Base-by-base conservation (phyloP, 1,140 invertebrate genomes). In the Magallana angulata region DNA sequence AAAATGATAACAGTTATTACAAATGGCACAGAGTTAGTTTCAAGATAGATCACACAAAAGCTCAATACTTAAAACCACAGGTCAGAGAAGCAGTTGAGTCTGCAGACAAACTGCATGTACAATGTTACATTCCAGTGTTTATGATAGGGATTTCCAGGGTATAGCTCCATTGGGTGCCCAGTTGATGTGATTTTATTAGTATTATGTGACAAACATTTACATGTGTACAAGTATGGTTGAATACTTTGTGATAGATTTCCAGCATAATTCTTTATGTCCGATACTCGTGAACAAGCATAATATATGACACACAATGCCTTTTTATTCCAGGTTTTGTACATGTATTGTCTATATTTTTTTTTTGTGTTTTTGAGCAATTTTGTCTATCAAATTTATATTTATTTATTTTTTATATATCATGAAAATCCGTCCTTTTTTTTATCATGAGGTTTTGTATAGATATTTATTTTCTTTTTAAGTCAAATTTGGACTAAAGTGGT, bases 261-360 rank as follows among this genome's bases (percentile, higher is more conserved):
- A 76, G 68, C 68, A 76, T 76, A 76, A 76, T 76, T 76, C 24
- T 30, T 9, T 76, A 76, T 30, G 68, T 30, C 11, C 24, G 68
- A 76, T 76, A 76, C 68, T 76, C 68, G 68, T 76, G 68, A 76
- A 76, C 24, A 30, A 30, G 68, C 68, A 76, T 76, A 76, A 76
- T 76, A 76, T 76, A 12, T 3, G 12, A 76, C 68, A 30, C 36
- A 48, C 36, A 48, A 48, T 48, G 36, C 1, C 14, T 76, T 76
- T 30, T 76, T 3, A 36, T 76, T 48, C 36, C 5, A 1, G 68
- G 24, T 30, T 76, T 76, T 36, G 68, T 76, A 76, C 8, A 30
- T 36, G 24, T 76, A 76, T 36, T 24, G 18, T 76, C 12, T 36
- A 18, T 16, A n/a, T 14, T 76, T 12, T 76, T 2, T 64, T 64